Base-by-base conservation (phyloP, 2,797 vertebrate species). In the Antrozous pallidus region DNA sequence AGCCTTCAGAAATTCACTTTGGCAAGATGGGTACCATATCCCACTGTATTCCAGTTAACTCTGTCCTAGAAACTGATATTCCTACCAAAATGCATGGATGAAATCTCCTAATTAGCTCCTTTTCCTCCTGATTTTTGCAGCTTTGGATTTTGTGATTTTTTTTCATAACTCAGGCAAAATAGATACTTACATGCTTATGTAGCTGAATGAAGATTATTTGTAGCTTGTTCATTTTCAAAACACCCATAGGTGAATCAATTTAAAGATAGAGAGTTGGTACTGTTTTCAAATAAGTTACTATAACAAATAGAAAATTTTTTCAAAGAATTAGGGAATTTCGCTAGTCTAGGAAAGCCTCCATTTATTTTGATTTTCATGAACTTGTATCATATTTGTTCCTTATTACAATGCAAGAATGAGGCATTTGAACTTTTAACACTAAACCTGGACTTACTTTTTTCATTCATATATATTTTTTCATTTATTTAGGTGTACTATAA, bases 301-400 rank as follows among this genome's bases (percentile, higher is more conserved):
- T 87, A 58, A 63, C 45, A 82, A 83, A 70, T 33, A 93, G 63
- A 5, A 69, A 5, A 56, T 38, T 90, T 94, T 91, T 73, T 71
- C 67, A 74, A 47, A 14, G 36, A 78, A 87, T 77, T 40, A 47
- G 8, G 33, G 11, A 61, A 69, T 82, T 82, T 90, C 20, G 17
- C 24, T 93, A 90, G 81, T 81, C 22, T 17, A 58, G 63, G 16
- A 9, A 42, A 86, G 2, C 6, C 5, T 75, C 17, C n/a, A 22
- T 92, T 90, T 94, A 82, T 70, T 63, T 88, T 82, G 51, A 49
- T 73, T 58, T 95, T 96, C 65, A 65, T 80, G 56, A 81, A 69
- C 9, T 74, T 33, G 4, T 84, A 31, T 79, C 38, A 92, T 78
- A 56, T 95, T 94, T 89, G 22, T n/a, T 93, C 45, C 28, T 84